Percentiles rank a stretch among this genome's conserved stretches.
Conservation (phyloP, 2,113 vertebrate species). For the Corythornis cristatus region DNA sequence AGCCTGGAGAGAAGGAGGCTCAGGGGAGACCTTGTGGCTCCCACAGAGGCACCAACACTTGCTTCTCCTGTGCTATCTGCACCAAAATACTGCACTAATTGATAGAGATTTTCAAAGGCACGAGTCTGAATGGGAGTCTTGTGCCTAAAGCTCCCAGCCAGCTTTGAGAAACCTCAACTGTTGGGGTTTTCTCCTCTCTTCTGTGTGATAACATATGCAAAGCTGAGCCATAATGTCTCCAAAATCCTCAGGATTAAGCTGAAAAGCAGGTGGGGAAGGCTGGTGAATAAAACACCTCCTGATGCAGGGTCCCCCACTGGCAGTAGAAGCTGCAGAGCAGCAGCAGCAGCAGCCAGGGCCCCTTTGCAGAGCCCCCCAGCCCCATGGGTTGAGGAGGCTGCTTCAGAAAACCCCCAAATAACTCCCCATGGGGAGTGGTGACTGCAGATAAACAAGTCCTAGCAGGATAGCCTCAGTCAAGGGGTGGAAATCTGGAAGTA, state of each 20-base stretch:
- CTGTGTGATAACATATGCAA: background rate
- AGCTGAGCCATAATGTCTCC: constrained; percentile 17
- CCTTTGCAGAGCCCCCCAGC: background rate
- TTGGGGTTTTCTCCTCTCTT: background rate
- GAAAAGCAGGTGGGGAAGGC: background rate
- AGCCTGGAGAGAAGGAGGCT: too few relatives aligned
- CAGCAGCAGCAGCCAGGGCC: background rate
- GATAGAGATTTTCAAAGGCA: background rate
- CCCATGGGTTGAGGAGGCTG: rapidly evolving
- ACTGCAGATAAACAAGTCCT: rapidly evolving
- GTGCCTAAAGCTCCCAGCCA: background rate
- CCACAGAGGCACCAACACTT: background rate
- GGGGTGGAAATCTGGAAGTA: background rate
- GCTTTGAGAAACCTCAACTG: background rate
- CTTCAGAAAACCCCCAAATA: background rate
- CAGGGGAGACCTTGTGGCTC: background rate
- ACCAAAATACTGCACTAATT: background rate
- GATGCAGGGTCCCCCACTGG: background rate
- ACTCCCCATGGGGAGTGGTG: rapidly evolving
- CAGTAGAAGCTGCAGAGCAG: background rate
- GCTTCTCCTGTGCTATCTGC: background rate
- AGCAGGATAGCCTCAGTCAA: rapidly evolving
- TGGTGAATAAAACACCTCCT: background rate
- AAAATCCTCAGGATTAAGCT: constrained; percentile 32
- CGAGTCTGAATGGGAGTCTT: background rate